Percentiles rank a stretch among this genome's conserved stretches.
Conservation (phyloP, 2,797 vertebrate genomes). For the Margarornis squamiger region DNA sequence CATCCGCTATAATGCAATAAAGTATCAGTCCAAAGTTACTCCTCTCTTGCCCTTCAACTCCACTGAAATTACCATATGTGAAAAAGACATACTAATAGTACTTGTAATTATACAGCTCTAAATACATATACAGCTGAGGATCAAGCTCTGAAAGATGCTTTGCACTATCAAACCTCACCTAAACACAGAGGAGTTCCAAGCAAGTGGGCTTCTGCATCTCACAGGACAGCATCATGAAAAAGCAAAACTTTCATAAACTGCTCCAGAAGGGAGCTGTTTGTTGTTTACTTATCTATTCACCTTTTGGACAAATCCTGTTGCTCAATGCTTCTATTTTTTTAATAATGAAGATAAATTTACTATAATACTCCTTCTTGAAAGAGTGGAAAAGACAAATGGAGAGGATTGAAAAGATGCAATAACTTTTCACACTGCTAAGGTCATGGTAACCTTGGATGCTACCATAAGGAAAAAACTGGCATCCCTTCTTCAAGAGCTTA, state of each 20-base stretch:
- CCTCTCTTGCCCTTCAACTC: background rate
- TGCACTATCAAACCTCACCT: background rate
- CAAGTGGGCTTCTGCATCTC: background rate
- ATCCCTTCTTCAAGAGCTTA: background rate
- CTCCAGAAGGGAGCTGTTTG: background rate
- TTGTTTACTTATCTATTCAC: background rate
- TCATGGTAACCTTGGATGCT: conserved; percentile 5
- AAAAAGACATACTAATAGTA: background rate
- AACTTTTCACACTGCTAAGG: background rate
- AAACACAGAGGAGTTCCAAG: background rate
- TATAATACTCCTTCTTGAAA: background rate
- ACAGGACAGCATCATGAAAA: background rate
- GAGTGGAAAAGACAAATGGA: background rate
- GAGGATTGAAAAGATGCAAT: background rate
- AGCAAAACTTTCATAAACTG: background rate
- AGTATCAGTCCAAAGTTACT: background rate
- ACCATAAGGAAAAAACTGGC: background rate
- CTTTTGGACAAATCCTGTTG: background rate
- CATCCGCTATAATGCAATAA: background rate
- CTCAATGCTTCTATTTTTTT: background rate
- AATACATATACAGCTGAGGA: background rate
- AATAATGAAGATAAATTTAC: background rate
- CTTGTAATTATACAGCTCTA: background rate
- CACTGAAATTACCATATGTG: background rate
- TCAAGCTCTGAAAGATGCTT: background rate